These are phyloP conservation scores for Physella acuta DNA, from an alignment of 1,140 invertebrate genomes.

Conservation along the genomic window DNA sequence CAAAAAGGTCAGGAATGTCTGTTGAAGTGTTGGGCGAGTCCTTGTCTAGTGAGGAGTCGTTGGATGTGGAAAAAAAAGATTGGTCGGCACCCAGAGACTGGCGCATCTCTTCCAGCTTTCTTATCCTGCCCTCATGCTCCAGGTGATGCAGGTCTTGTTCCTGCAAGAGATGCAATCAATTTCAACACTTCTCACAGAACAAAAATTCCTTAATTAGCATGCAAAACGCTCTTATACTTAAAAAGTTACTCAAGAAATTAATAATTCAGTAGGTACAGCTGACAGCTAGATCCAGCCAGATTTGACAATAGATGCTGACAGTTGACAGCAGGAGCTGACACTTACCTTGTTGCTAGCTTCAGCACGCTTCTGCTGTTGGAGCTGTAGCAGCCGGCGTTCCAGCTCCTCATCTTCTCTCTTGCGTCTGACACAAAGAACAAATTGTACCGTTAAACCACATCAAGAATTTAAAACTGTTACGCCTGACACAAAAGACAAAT, in stretches of 20 bases:
- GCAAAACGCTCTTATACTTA: too few relatives aligned
- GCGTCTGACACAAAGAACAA: slow-evolving; percentile 47
- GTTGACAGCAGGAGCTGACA: neutral
- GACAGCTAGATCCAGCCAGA: too few relatives aligned
- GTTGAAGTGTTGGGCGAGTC: slow-evolving; percentile 33
- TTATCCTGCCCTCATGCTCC: slow-evolving; percentile 64
- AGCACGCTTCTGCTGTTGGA: slow-evolving; percentile 44
- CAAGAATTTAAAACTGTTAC: too few relatives aligned
- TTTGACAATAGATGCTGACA: too few relatives aligned
- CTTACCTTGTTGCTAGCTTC: slow-evolving; percentile 27
- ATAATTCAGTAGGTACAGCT: too few relatives aligned
- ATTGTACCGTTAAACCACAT: too few relatives aligned
- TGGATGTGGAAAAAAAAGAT: slow-evolving; percentile 22
- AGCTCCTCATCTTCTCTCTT: slow-evolving; percentile 52
- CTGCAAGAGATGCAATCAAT: too few relatives aligned
- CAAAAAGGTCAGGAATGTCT: slow-evolving; percentile 25
- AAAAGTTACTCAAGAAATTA: too few relatives aligned
- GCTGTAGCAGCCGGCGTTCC: slow-evolving; percentile 35
- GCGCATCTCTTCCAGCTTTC: slow-evolving; percentile 78
- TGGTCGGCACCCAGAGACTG: slow-evolving; percentile 77
- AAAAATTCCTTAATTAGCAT: too few relatives aligned
- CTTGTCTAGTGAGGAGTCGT: slow-evolving; percentile 33
- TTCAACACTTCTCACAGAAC: too few relatives aligned
- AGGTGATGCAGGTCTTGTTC: slow-evolving; percentile 45
- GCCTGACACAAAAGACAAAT: too few relatives aligned